These are phyloP conservation scores for Acanthurus leucopareius DNA, from an alignment of 2,797 vertebrate species.

Conservation along the genomic window DNA sequence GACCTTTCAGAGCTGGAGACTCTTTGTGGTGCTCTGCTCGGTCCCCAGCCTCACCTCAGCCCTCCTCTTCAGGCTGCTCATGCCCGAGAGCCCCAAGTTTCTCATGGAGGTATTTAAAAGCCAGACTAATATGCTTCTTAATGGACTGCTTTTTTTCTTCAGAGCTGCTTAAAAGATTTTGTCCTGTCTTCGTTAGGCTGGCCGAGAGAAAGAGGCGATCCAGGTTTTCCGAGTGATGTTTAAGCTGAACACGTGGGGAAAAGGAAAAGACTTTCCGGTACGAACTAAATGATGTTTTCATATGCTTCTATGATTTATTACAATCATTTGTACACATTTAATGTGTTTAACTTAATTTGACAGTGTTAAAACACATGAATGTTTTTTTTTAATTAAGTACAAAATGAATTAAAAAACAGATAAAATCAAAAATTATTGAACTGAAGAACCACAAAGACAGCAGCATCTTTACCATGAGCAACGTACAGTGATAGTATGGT, in stretches of 20 bases:
- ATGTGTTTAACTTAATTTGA: background rate
- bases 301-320: background rate
- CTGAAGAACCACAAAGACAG: background rate
- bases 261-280: slow-evolving; percentile 74
- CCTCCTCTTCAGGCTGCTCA: slow-evolving; percentile 77
- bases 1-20: slow-evolving; percentile 84
- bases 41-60: slow-evolving; percentile 85
- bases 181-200: slow-evolving; percentile 63
- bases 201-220: slow-evolving; percentile 78
- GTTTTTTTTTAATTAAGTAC: background rate
- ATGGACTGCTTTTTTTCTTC: background rate
- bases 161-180: background rate
- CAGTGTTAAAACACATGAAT: background rate
- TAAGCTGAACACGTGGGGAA: slow-evolving; percentile 73
- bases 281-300: background rate
- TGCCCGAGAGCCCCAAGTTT: slow-evolving; percentile 88
- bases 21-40: slow-evolving; percentile 87
- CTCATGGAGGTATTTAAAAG: slow-evolving; percentile 84
- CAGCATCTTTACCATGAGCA: too few species aligned
- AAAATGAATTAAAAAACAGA: background rate
- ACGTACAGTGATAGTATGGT: too few species aligned
- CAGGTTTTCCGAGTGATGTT: slow-evolving; percentile 83
- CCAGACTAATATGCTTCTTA: background rate
- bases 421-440: background rate
- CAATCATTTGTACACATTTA: background rate